Evolutionary conservation across 2,888 invertebrate genomes (phyloP).

Genomic region (Caenorhabditis panamensis): DNA sequence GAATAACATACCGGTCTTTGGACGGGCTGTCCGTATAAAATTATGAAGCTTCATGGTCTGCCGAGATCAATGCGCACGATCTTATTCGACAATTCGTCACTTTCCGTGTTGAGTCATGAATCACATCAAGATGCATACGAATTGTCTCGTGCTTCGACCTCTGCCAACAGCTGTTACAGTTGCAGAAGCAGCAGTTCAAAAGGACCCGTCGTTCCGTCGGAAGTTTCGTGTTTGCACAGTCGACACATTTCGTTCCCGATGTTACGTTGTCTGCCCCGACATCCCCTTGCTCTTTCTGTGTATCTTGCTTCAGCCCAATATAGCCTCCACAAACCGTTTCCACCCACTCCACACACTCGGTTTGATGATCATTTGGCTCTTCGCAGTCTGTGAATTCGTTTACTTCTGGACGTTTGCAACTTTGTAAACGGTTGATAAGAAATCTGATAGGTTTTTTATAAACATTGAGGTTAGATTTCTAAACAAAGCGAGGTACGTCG

Average conservation of each 20-base stretch:
- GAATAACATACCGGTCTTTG: no score
- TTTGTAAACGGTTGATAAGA: neutral
- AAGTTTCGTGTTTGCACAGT: neutral
- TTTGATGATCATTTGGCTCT: neutral
- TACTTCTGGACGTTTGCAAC: neutral
- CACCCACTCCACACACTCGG: no score
- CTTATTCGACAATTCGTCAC: no score
- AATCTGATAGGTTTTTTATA: neutral
- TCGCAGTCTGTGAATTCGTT: neutral
- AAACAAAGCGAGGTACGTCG: slow-evolving; percentile 19
- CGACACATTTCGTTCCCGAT: neutral
- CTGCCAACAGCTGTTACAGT: neutral
- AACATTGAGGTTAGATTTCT: slow-evolving; percentile 42
- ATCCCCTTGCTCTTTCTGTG: neutral
- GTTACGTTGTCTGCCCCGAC: slow-evolving; percentile 1
- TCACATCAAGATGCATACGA: no score
- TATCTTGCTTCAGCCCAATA: slow-evolving; percentile 1
- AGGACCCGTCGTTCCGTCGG: neutral
- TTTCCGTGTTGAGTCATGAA: no score
- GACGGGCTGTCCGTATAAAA: no score
- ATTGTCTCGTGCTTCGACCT: no score
- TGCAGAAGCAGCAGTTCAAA: neutral
- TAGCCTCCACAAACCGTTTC: no score
- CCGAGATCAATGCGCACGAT: no score
- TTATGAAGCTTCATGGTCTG: no score